Percentiles rank a stretch among this genome's conserved stretches.
phyloP scores from a whole-genome alignment of 2,797 vertebrate genomes.

The Sebastes taczanowskii region DNA sequence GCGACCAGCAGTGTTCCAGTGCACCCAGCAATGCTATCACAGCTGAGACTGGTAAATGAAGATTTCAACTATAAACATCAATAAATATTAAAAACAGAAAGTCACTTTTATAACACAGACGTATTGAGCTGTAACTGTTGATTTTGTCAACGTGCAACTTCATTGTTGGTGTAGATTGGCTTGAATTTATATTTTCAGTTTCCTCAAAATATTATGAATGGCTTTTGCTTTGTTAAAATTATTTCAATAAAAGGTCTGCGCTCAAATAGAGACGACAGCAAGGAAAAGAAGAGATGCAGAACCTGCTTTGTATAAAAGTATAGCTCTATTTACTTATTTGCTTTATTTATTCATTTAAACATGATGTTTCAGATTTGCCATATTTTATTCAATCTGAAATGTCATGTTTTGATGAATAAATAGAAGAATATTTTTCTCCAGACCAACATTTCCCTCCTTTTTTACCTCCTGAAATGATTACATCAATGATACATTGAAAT shows the following conservation, averaged over 20 bases:
- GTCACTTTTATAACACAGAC: neutral
- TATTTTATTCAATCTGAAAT: neutral
- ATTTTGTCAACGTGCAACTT: neutral
- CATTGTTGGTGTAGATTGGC: neutral
- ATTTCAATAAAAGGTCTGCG: neutral
- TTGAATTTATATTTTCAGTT: neutral
- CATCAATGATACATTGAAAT: neutral
- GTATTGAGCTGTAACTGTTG: neutral
- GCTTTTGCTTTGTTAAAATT: neutral
- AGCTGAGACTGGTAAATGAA: conserved; percentile 74
- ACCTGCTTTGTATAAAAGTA: neutral
- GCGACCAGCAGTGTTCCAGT: conserved; percentile 72
- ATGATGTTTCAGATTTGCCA: neutral
- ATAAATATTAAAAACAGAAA: neutral
- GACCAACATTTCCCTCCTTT: neutral
- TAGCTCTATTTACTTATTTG: neutral
- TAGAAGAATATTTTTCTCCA: neutral
- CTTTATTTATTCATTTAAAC: neutral
- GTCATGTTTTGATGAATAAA: neutral
- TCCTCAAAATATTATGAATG: neutral
- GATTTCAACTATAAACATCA: neutral
- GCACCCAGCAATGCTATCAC: conserved; percentile 64
- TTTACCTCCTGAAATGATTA: neutral
- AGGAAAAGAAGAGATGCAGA: neutral
- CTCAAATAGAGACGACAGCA: neutral